Evolutionary conservation across 2,113 vertebrate species (phyloP).

Genomic region (Hirundichthys speculiger): DNA sequence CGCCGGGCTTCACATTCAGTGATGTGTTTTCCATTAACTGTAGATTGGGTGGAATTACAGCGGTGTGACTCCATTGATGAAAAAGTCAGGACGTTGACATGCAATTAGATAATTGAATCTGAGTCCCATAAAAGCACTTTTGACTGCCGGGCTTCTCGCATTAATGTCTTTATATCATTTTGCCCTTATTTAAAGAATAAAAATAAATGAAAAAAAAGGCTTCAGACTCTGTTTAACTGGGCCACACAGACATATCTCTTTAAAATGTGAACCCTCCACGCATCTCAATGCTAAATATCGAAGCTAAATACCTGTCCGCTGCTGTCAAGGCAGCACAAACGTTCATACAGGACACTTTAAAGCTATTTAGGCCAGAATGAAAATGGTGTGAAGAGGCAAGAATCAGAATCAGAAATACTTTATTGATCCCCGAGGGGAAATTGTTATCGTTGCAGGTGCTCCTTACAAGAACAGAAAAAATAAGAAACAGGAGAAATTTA

Average conservation of each 20-base stretch:
- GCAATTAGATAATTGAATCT: constrained; percentile 33
- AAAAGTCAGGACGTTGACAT: constrained; percentile 11
- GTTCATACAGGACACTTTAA: no score
- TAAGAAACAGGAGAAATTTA: no score
- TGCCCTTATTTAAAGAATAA: background rate
- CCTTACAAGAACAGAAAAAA: no score
- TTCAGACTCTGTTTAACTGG: background rate
- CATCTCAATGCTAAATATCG: background rate
- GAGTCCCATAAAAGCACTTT: constrained; percentile 15
- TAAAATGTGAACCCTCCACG: background rate
- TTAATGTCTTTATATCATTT: background rate
- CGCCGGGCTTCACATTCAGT: constrained; percentile 23
- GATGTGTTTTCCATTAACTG: constrained; percentile 47
- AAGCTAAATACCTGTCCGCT: no score
- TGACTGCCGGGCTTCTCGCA: background rate
- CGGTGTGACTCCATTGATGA: background rate
- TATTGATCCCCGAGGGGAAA: no score
- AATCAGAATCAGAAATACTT: no score
- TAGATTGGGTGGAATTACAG: constrained; percentile 36
- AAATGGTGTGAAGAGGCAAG: no score
- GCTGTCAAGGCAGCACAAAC: no score
- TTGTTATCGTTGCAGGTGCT: no score
- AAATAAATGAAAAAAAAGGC: background rate
- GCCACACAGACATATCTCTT: background rate
- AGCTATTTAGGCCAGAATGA: no score